Evolutionary conservation across 2,888 invertebrate species (phyloP).

Genomic region (Phaonia tiefii): DNA sequence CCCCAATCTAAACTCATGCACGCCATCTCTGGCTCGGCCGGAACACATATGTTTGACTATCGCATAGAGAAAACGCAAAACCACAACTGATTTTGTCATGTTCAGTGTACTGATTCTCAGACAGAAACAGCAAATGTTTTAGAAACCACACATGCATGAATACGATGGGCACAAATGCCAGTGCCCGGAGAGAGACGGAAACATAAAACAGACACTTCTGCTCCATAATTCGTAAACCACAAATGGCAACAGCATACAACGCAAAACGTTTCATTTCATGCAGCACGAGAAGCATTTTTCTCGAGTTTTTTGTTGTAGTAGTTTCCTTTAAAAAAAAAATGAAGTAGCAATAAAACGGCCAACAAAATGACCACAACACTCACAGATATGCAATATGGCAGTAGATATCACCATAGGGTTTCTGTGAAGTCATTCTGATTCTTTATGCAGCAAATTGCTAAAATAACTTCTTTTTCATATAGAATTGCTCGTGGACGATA

Average conservation of each 20-base stretch:
- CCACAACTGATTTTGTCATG: slow-evolving; percentile 60
- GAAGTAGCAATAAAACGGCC: slow-evolving; percentile 22
- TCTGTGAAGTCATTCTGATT: background rate
- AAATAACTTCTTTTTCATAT: background rate
- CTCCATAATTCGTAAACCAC: slow-evolving; percentile 53
- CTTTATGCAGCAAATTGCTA: slow-evolving; percentile 27
- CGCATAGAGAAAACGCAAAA: slow-evolving; percentile 28
- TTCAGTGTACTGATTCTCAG: slow-evolving; percentile 54
- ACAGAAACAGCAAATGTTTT: slow-evolving; percentile 50
- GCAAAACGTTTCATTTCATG: slow-evolving; percentile 28
- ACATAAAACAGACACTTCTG: slow-evolving; percentile 16
- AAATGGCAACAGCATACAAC: slow-evolving; percentile 29
- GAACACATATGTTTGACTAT: no score
- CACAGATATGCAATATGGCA: slow-evolving; percentile 6
- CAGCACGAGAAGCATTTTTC: slow-evolving; percentile 41
- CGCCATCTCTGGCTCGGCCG: no score
- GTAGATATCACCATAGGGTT: slow-evolving; percentile 40
- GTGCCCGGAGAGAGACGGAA: slow-evolving; percentile 14
- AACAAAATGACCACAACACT: slow-evolving; percentile 55
- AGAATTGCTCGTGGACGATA: background rate
- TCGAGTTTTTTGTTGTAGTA: slow-evolving; percentile 4
- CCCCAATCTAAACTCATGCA: no score
- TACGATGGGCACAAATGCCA: slow-evolving; percentile 10
- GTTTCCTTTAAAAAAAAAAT: slow-evolving; percentile 17
- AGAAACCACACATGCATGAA: slow-evolving; percentile 38